phyloP scores from a whole-genome alignment of 2,888 invertebrate species.

The Anthophora plumipes region DNA sequence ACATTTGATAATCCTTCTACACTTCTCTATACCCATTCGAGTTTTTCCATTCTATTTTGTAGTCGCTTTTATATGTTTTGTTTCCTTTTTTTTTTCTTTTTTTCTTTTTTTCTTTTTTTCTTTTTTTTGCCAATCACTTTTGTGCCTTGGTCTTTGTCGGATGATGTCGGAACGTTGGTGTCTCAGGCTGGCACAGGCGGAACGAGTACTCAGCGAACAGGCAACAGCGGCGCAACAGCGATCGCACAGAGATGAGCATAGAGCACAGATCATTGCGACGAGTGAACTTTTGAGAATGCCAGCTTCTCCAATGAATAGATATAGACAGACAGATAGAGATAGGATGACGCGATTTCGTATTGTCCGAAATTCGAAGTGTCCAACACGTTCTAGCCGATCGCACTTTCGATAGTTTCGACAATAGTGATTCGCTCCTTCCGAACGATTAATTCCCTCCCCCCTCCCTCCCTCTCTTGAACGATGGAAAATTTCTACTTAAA shows the following conservation, averaged over 20 bases:
- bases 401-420: neutral
- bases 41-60: neutral
- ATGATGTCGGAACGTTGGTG: constrained; percentile 42
- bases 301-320: constrained; percentile 56
- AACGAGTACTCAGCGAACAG: constrained; percentile 69
- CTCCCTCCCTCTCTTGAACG: too few relatives aligned
- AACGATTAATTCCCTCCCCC: constrained; percentile 18
- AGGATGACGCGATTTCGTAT: constrained; percentile 42
- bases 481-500: neutral
- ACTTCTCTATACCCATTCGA: constrained; percentile 11
- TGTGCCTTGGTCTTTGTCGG: constrained; percentile 18
- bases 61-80: too few relatives aligned
- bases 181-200: constrained; percentile 62
- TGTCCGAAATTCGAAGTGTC: constrained; percentile 29
- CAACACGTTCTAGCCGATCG: constrained; percentile 11
- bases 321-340: constrained; percentile 59
- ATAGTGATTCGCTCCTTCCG: constrained; percentile 8
- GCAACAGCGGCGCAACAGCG: constrained; percentile 68
- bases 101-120: neutral
- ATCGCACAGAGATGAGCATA: constrained; percentile 67
- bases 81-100: neutral
- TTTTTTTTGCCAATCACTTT: constrained; percentile 17
- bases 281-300: constrained; percentile 52
- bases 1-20: constrained; percentile 18
- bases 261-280: constrained; percentile 60